These are phyloP conservation scores for Anabas testudineus DNA, from an alignment of 2,797 vertebrate species.

Conservation along the genomic window DNA sequence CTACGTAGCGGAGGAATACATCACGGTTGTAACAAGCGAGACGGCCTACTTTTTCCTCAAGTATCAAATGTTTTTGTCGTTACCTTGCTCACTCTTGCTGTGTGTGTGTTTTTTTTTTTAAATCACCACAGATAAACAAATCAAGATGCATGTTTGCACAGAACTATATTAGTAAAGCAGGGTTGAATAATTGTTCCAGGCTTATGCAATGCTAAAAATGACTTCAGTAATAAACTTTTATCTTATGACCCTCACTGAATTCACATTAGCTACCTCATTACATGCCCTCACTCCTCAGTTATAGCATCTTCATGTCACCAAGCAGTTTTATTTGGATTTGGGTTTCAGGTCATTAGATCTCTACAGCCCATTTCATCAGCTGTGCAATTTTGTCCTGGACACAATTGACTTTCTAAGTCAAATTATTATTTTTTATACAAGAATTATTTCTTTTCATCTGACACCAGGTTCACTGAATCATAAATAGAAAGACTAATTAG, in stretches of 20 bases:
- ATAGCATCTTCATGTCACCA: not conserved
- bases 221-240: constrained; percentile 1
- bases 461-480: not conserved
- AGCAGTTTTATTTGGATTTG: not conserved
- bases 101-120: not conserved
- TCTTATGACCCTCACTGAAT: not conserved
- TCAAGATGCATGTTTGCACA: not conserved
- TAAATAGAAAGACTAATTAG: not conserved
- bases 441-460: not conserved
- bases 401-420: not conserved
- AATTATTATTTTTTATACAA: constrained; percentile 5
- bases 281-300: not conserved
- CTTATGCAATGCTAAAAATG: not conserved
- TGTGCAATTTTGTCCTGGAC: not conserved
- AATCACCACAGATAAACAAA: not conserved
- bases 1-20: constrained; percentile 78
- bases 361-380: not conserved
- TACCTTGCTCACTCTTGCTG: not conserved
- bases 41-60: constrained; percentile 41
- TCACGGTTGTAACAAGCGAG: not conserved
- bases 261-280: not conserved
- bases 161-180: not conserved
- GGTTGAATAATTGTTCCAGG: not conserved
- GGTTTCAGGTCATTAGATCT: not conserved
- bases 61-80: not conserved